Evolutionary conservation across 2,888 invertebrate genomes (phyloP).

Genomic region (Tipula unca): DNA sequence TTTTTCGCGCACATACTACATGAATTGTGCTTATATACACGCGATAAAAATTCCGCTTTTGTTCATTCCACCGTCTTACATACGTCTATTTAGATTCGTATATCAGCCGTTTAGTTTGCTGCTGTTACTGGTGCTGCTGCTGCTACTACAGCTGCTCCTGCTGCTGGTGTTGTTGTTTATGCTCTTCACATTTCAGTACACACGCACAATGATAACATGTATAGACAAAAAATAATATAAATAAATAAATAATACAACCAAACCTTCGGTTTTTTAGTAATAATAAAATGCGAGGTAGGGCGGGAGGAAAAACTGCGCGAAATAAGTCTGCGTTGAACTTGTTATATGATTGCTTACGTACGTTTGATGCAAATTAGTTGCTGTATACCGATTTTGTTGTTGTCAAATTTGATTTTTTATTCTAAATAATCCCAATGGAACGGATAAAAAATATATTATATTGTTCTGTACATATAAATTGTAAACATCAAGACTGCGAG

Average conservation of each 20-base stretch:
- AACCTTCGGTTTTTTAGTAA: neutral
- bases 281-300: neutral
- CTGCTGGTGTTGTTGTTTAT: neutral
- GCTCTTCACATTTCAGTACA: neutral
- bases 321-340: neutral
- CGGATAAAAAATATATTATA: no score
- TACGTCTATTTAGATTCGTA: no score
- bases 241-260: neutral
- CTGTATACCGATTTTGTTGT: neutral
- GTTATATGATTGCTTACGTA: neutral
- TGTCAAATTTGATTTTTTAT: neutral
- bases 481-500: no score
- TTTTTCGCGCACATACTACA: neutral
- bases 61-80: neutral
- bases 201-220: neutral
- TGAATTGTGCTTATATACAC: no score
- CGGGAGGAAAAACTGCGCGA: neutral
- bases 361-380: neutral
- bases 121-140: no score
- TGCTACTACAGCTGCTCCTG: neutral
- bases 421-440: neutral
- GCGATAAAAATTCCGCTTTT: neutral
- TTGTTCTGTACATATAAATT: no score
- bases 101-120: no score
- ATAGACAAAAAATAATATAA: neutral